These are phyloP conservation scores for Chrosomus eos DNA, from an alignment of 2,797 vertebrate genomes.

Conservation along the genomic window DNA sequence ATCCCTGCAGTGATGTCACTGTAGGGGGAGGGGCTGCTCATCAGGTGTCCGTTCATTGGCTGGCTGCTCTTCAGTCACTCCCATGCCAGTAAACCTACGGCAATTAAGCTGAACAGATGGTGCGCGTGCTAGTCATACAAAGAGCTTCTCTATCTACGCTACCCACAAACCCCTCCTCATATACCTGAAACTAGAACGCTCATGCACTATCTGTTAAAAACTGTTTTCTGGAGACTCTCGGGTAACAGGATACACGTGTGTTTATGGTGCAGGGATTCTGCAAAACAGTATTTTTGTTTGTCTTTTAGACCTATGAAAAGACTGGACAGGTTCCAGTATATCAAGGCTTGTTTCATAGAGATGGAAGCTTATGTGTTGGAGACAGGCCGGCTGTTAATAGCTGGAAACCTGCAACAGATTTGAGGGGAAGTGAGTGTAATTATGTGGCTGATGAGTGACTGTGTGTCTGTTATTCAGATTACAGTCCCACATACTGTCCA, in stretches of 20 bases:
- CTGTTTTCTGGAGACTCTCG: background rate
- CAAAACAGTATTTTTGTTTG: background rate
- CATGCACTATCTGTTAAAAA: conserved; percentile 24
- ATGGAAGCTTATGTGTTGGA: conserved; percentile 9
- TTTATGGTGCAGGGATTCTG: no score
- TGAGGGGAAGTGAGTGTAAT: conserved; percentile 35
- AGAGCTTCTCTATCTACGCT: conserved; percentile 41
- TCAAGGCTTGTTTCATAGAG: conserved; percentile 22
- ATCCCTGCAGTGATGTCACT: background rate
- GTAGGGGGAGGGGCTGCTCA: conserved; percentile 19
- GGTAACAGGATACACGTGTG: background rate
- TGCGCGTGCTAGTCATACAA: conserved; percentile 58
- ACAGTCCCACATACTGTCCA: background rate
- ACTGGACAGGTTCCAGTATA: conserved; percentile 31
- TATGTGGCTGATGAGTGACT: conserved; percentile 14
- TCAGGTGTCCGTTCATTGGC: conserved; percentile 48
- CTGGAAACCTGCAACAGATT: conserved; percentile 41
- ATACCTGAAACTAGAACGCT: conserved; percentile 33
- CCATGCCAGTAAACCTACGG: conserved; percentile 60
- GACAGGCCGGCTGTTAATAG: background rate
- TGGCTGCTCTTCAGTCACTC: conserved; percentile 38
- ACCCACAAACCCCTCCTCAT: conserved; percentile 24
- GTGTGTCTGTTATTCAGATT: conserved; percentile 17
- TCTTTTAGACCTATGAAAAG: conserved; percentile 1
- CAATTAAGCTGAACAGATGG: conserved; percentile 72